Evolutionary conservation across 2,113 vertebrate species (phyloP).

Genomic region (Microcebus murinus): DNA sequence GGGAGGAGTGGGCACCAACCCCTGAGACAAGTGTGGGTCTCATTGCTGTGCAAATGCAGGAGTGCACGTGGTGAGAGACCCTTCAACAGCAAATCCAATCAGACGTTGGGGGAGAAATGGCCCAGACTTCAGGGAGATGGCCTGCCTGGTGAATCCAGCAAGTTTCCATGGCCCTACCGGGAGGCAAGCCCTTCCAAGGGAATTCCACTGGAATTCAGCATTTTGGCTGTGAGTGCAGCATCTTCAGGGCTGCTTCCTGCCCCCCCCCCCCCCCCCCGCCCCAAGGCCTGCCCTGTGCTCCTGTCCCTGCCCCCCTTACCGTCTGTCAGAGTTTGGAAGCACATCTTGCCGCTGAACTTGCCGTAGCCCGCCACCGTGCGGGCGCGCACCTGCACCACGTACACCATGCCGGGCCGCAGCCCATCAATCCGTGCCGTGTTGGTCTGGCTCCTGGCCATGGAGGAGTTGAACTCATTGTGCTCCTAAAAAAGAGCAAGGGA

Average conservation of each 20-base stretch:
- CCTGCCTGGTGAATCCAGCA: not conserved
- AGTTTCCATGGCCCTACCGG: not conserved
- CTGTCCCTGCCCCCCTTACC: constrained; percentile 87
- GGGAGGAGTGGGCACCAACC: not conserved
- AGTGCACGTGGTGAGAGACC: not conserved
- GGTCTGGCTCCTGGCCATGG: constrained; percentile 95
- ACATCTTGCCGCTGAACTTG: constrained; percentile 99
- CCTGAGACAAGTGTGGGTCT: not conserved
- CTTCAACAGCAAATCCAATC: not conserved
- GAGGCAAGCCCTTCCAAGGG: not conserved
- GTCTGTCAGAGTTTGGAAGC: constrained; percentile 98
- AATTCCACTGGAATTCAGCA: not conserved
- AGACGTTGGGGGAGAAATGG: not conserved
- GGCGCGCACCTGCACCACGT: constrained; percentile 97
- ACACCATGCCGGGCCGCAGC: constrained; percentile 93
- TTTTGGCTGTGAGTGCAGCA: not conserved
- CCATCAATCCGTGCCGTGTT: constrained; percentile 95
- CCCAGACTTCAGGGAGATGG: not conserved
- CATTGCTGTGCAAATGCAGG: not conserved
- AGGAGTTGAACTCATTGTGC: constrained; percentile 96
- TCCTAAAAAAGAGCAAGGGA: constrained; percentile 85
- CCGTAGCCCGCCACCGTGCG: constrained; percentile 98
- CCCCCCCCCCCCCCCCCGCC: fast-evolving
- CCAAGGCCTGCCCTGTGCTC: not conserved
- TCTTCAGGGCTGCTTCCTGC: not conserved